phyloP scores from a whole-genome alignment of 2,797 vertebrate species.

The Oophaga sylvatica region DNA sequence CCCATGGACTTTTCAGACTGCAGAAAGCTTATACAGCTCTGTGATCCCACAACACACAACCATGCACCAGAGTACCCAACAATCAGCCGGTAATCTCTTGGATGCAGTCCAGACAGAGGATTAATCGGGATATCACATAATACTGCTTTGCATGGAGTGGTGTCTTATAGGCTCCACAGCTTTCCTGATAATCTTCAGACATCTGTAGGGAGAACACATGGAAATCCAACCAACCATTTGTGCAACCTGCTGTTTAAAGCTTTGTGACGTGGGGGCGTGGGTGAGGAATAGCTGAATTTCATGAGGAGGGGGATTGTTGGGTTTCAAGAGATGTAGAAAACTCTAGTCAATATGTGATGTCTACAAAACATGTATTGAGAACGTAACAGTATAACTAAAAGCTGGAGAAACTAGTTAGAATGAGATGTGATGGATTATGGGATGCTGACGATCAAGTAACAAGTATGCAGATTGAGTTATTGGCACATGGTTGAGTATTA shows the following conservation, averaged over 20 bases:
- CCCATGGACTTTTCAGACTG: slow-evolving; percentile 33
- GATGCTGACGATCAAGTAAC: neutral
- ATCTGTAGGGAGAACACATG: slow-evolving; percentile 46
- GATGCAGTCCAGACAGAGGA: slow-evolving; percentile 23
- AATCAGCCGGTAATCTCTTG: slow-evolving; percentile 39
- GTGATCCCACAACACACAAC: slow-evolving; percentile 10
- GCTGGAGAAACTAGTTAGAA: neutral
- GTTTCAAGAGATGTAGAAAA: neutral
- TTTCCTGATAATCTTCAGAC: slow-evolving; percentile 20
- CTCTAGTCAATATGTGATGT: neutral
- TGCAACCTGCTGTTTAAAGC: slow-evolving; percentile 41
- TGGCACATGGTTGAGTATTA: neutral
- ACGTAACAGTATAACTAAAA: neutral
- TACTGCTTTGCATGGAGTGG: slow-evolving; percentile 23
- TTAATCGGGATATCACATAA: slow-evolving; percentile 34
- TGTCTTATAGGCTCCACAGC: slow-evolving; percentile 14
- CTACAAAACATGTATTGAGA: neutral
- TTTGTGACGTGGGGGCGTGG: slow-evolving; percentile 38
- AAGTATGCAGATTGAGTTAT: neutral
- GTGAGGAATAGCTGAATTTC: slow-evolving; percentile 19
- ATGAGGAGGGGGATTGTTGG: slow-evolving; percentile 4
- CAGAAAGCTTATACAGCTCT: slow-evolving; percentile 30
- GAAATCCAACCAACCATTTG: slow-evolving; percentile 10
- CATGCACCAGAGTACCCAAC: slow-evolving; percentile 8
- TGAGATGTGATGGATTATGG: neutral